Conservation (phyloP, 2,113 vertebrate species). For the Engraulis encrasicolus region DNA sequence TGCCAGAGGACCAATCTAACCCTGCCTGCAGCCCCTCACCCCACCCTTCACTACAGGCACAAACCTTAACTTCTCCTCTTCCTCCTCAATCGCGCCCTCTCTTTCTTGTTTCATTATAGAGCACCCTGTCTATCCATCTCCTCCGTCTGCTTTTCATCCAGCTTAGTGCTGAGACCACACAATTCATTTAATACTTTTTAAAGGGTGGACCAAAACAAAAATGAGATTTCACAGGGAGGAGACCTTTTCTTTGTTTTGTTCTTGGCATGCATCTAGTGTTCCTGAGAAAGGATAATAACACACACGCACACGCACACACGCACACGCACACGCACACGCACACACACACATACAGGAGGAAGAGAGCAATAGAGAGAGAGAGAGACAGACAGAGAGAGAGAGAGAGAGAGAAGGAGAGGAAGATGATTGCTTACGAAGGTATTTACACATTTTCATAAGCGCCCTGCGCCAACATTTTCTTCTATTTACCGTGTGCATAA, state of each 20-base stretch:
- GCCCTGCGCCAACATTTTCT: neutral
- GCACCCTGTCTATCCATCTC: conserved; percentile 36
- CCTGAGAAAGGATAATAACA: conserved; percentile 7
- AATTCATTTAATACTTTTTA: conserved; percentile 43
- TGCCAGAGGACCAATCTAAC: too few relatives aligned
- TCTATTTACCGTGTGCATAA: neutral
- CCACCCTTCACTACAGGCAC: too few relatives aligned
- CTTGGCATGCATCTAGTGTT: neutral
- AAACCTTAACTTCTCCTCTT: too few relatives aligned
- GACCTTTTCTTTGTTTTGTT: neutral
- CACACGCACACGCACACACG: conserved; percentile 6
- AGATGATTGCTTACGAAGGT: neutral
- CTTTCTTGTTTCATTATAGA: conserved; percentile 40
- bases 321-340: neutral
- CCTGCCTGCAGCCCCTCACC: too few relatives aligned
- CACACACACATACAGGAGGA: neutral
- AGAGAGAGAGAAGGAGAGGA: neutral
- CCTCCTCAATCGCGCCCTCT: conserved; percentile 1
- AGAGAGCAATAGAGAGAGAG: too few relatives aligned
- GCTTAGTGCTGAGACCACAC: conserved; percentile 33
- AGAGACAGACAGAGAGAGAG: neutral
- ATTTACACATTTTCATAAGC: neutral
- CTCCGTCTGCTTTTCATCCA: conserved; percentile 26
- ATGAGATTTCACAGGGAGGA: conserved; percentile 39
- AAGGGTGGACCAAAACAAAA: conserved; percentile 41